Conservation (phyloP, 2,113 vertebrate species). For the Callaeas wilsoni region DNA sequence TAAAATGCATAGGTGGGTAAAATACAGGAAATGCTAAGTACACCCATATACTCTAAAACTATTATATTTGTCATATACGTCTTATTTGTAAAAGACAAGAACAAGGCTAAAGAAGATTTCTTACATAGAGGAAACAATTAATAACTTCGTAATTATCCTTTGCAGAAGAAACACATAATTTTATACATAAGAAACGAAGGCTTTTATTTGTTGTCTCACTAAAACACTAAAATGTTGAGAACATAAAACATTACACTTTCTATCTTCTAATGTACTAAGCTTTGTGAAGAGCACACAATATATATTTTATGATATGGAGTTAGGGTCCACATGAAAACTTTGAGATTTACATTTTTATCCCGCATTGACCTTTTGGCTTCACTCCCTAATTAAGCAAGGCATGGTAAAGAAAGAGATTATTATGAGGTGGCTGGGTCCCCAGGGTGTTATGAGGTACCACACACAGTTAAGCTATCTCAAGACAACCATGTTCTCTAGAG, state of each 20-base stretch:
- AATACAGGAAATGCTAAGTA: background rate
- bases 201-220: conserved; percentile 50
- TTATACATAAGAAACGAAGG: background rate
- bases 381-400: conserved; percentile 76
- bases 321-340: conserved; percentile 76
- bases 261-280: background rate
- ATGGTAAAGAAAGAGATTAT: conserved; percentile 72
- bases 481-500: conserved; percentile 80
- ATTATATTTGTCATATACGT: background rate
- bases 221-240: conserved; percentile 32
- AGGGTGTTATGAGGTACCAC: conserved; percentile 74
- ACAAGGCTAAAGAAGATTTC: background rate
- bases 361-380: conserved; percentile 78
- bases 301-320: conserved; percentile 66
- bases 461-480: conserved; percentile 81
- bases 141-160: background rate
- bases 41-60: background rate
- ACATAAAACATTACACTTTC: background rate
- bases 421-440: conserved; percentile 72
- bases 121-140: background rate
- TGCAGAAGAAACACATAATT: background rate
- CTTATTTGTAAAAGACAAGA: background rate
- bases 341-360: conserved; percentile 76
- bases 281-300: background rate
- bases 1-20: too few species aligned